A percentile compares a stretch with the other conserved stretches of the same genome.
These are phyloP conservation scores for Pipistrellus nathusii DNA, from an alignment of 2,797 vertebrate species.

Conservation along the genomic window DNA sequence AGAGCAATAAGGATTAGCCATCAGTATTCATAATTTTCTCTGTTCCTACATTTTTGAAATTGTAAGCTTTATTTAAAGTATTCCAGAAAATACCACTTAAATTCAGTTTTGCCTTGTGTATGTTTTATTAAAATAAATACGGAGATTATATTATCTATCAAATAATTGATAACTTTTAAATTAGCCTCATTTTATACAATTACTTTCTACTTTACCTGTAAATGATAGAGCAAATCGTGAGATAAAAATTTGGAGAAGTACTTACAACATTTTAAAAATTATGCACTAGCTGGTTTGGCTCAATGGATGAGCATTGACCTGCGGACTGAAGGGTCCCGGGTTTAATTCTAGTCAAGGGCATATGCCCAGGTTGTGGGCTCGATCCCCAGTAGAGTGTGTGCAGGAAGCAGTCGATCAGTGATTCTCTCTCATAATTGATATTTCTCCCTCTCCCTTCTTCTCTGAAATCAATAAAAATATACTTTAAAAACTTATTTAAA, in stretches of 20 bases:
- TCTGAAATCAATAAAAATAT: too few relatives aligned
- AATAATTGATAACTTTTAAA: slow-evolving; percentile 21
- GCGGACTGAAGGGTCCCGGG: too few relatives aligned
- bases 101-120: slow-evolving; percentile 17
- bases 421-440: too few relatives aligned
- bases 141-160: neutral
- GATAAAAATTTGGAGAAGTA: neutral
- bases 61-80: slow-evolving; percentile 3
- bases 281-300: too few relatives aligned
- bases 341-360: too few relatives aligned
- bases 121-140: slow-evolving; percentile 37
- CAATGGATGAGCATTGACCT: too few relatives aligned
- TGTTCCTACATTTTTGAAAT: slow-evolving; percentile 3
- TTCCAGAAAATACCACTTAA: slow-evolving; percentile 17
- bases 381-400: too few relatives aligned
- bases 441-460: too few relatives aligned
- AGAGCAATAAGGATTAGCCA: slow-evolving; percentile 5
- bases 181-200: slow-evolving; percentile 29
- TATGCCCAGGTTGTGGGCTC: too few relatives aligned
- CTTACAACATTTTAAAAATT: slow-evolving; percentile 38
- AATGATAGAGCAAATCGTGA: neutral
- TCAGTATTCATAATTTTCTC: neutral
- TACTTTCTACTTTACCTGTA: slow-evolving; percentile 14
- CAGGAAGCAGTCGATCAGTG: too few relatives aligned
- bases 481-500: neutral